A percentile compares a stretch with the other conserved stretches of the same genome.
Conservation (phyloP, 2,113 vertebrate species). For the Brachyhypopomus gauderio region DNA sequence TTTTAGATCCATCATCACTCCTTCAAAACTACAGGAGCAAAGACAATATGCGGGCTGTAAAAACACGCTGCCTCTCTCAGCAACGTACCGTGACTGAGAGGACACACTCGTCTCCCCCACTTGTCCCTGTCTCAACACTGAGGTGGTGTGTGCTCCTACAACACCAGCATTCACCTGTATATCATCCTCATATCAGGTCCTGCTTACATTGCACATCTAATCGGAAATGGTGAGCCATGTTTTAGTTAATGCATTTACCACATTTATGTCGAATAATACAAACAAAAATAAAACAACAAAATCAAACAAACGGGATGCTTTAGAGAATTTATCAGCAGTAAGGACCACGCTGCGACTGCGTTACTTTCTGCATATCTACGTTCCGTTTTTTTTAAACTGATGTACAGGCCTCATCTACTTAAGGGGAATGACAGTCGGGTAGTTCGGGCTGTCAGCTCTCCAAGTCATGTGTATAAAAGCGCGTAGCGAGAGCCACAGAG, state of each 20-base stretch:
- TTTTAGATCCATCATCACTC: not conserved
- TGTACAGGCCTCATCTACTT: not conserved
- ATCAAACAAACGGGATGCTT: constrained; percentile 36
- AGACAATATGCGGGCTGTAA: not conserved
- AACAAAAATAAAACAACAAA: not conserved
- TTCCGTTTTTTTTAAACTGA: not conserved
- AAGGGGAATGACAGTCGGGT: not conserved
- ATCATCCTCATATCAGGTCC: not conserved
- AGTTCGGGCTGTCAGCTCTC: not conserved
- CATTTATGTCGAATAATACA: not conserved
- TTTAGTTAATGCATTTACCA: too few species aligned
- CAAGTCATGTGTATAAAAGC: not conserved
- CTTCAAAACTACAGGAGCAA: not conserved
- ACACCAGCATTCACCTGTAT: not conserved
- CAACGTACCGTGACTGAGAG: not conserved
- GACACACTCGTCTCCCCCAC: too few species aligned
- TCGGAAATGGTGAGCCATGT: too few species aligned
- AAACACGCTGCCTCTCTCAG: not conserved
- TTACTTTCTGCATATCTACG: constrained; percentile 53
- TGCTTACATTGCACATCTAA: not conserved
- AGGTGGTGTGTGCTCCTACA: not conserved
- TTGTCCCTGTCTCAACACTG: constrained; percentile 1
- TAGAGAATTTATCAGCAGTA: constrained; percentile 65
- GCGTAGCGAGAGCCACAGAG: not conserved
- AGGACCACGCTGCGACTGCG: not conserved